phyloP scores from a whole-genome alignment of 1,140 invertebrate genomes.

The Aphelenchoides besseyi region DNA sequence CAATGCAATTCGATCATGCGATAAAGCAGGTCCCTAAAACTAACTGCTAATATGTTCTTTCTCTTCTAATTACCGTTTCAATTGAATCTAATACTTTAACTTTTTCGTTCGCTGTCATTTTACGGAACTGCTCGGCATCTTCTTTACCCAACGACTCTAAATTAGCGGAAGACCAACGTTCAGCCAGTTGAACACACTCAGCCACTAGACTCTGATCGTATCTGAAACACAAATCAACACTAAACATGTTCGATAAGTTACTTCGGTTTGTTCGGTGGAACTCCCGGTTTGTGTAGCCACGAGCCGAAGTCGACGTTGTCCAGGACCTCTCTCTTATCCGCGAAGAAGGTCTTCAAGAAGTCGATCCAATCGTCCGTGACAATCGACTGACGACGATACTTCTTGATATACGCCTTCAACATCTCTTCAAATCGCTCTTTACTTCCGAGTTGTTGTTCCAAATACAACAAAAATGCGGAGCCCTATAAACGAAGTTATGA shows the following conservation, averaged over 20 bases:
- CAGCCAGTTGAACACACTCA: slow-evolving; percentile 69
- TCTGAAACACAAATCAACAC: neutral
- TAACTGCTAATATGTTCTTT: neutral
- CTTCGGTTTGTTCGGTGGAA: slow-evolving; percentile 78
- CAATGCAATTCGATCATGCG: slow-evolving; percentile 55
- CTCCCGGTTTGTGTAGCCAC: slow-evolving; percentile 79
- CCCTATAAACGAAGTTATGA: slow-evolving; percentile 66
- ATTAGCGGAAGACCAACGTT: slow-evolving; percentile 67
- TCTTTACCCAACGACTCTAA: slow-evolving; percentile 64
- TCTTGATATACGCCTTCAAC: slow-evolving; percentile 76
- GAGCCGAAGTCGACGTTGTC: slow-evolving; percentile 75
- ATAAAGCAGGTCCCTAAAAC: slow-evolving; percentile 23
- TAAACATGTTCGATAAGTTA: neutral
- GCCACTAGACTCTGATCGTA: slow-evolving; percentile 73
- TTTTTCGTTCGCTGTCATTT: slow-evolving; percentile 67
- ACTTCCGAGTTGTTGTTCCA: slow-evolving; percentile 81
- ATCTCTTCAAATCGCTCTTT: slow-evolving; percentile 79
- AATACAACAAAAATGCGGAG: slow-evolving; percentile 78
- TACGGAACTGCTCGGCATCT: slow-evolving; percentile 68
- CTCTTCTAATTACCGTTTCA: slow-evolving; percentile 60
- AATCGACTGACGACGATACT: slow-evolving; percentile 79
- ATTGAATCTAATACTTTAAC: slow-evolving; percentile 63
- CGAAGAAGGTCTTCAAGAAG: slow-evolving; percentile 78
- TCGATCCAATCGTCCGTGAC: slow-evolving; percentile 77
- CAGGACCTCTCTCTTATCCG: slow-evolving; percentile 65